phyloP scores from a whole-genome alignment of 1,140 invertebrate genomes.

The Ceratina calcarata region DNA sequence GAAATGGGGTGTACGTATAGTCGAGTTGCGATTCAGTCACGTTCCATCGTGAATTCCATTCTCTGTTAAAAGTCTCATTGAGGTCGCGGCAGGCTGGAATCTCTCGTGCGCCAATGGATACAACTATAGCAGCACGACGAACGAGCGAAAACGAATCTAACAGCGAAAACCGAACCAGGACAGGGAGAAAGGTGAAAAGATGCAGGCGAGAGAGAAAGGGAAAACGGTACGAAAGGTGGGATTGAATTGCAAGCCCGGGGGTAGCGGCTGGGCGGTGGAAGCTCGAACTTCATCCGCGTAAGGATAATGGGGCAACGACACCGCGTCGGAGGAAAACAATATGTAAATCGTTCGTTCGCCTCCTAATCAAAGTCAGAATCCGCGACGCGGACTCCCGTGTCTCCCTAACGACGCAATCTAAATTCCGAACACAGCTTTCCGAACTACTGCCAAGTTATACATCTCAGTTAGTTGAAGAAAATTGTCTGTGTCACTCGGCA shows the following conservation, averaged over 20 bases:
- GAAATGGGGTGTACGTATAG: constrained; percentile 42
- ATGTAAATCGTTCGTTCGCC: constrained; percentile 65
- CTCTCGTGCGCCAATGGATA: constrained; percentile 2
- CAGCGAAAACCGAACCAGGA: background rate
- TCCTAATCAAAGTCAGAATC: constrained; percentile 65
- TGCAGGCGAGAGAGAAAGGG: background rate
- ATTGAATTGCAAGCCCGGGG: constrained; percentile 17
- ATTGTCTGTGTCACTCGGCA: constrained; percentile 23
- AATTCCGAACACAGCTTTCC: constrained; percentile 58
- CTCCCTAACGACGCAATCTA: constrained; percentile 69
- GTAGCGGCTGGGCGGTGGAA: constrained; percentile 12
- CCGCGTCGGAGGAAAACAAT: constrained; percentile 63
- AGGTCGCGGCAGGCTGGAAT: constrained; percentile 33
- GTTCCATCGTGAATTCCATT: constrained; percentile 53
- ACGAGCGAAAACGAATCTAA: background rate
- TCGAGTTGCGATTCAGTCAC: constrained; percentile 49
- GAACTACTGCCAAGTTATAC: constrained; percentile 25
- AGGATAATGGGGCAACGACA: constrained; percentile 62
- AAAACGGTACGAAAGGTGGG: background rate
- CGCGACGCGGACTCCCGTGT: constrained; percentile 47
- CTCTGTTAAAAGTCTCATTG: constrained; percentile 51
- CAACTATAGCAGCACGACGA: background rate
- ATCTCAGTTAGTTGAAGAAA: constrained; percentile 42
- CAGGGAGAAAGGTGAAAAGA: too few relatives aligned
- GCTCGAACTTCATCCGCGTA: constrained; percentile 57